Evolutionary conservation across 2,888 invertebrate species (phyloP), one percentile per base, ranked within the genome.

Genomic region (Drosophila ezoana): DNA sequence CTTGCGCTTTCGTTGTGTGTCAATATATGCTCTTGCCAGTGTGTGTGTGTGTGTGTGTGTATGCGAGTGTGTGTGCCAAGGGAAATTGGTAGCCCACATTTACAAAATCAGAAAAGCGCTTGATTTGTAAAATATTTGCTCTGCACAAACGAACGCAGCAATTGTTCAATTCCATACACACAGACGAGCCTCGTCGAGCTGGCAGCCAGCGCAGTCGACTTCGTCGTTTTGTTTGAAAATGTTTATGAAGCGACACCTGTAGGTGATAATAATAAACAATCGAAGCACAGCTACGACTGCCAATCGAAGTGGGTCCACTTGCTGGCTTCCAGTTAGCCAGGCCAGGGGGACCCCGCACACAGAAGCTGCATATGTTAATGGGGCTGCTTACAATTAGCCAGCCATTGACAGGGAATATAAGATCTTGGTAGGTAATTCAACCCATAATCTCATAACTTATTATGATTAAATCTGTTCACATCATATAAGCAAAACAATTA

Each of bases 231-330:
- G 86, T 82, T 87, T 81, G 88, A 85, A 86, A 82, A 80, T 84
- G 87, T 87, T 84, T 84, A 84, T 87, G 76, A 78, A 87, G 81
- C 88, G 81, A 85, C 88, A 88, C 88, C 88, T 88, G 83, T 85
- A 85, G 88, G 85, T 85, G 88, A 85, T 85, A 83, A 88, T 85
- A 86, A 86, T 86, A 85, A 88, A 87, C 86, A 85, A 85, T 86
- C 74, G 88, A 85, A 68, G 80, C 80, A 85, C 66, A 68, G 70
- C 84, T 67, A 64, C 61, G 78, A 69, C 69, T 69, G 62, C 72
- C 83, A 83, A 87, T 87, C 85, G 85, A 87, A 68, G 74, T 49
- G 63, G 41, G 37, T 64, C 57, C 49, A 56, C 63, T 65, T 57
- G 67, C 47, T 28, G 8, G 8, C 28, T 28, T 28, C 28, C 2